These are phyloP conservation scores for Phenganax marumi DNA, from an alignment of 92 coral and sea anemone species.

Conservation along the genomic window DNA sequence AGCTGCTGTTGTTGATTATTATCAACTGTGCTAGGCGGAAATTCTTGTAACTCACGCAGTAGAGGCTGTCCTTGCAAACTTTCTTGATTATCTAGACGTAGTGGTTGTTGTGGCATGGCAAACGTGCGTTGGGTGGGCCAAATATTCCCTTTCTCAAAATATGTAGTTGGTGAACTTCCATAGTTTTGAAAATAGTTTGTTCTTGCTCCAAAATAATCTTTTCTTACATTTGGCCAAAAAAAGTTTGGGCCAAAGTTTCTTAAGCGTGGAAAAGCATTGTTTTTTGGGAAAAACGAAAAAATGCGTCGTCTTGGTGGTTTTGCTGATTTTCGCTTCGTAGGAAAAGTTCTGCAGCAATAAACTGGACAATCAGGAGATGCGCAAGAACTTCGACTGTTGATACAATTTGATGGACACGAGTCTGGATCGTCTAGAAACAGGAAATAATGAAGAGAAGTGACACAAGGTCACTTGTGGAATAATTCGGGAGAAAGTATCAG, in stretches of 20 bases:
- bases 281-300: background rate
- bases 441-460: background rate
- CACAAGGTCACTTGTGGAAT: too few species aligned
- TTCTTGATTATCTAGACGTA: background rate
- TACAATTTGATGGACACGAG: conserved; percentile 31
- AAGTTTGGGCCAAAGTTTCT: background rate
- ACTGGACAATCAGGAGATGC: conserved; percentile 27
- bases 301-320: conserved; percentile 3
- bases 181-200: background rate
- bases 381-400: conserved; percentile 7
- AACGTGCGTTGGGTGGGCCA: background rate
- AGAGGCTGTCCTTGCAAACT: background rate
- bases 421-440: conserved; percentile 31
- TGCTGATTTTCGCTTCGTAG: conserved; percentile 13
- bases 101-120: background rate
- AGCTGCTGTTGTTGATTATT: background rate
- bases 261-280: background rate
- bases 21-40: background rate
- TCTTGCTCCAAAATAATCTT: background rate
- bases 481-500: too few species aligned
- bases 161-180: background rate
- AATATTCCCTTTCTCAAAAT: background rate
- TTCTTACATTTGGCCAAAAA: background rate
- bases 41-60: background rate
- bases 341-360: conserved; percentile 35